These are phyloP conservation scores for Patella depressa DNA, from an alignment of 2,888 invertebrate genomes.

Conservation along the genomic window DNA sequence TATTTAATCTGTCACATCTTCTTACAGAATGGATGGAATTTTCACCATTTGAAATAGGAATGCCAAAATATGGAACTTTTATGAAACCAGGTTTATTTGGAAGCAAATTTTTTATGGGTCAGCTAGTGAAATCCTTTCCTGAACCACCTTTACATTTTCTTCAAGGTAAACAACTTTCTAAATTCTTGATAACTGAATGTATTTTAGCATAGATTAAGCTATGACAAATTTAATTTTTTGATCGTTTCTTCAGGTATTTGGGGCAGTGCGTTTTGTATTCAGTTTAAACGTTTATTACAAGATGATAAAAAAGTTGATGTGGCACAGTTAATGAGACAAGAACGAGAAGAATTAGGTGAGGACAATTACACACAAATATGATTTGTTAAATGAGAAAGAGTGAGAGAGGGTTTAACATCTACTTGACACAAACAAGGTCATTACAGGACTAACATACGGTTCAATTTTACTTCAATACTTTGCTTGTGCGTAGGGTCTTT, in stretches of 20 bases:
- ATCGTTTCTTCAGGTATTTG: conserved; percentile 66
- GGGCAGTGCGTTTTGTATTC: conserved; percentile 73
- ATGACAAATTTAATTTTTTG: no score
- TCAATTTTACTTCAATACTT: no score
- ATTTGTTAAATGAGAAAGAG: neutral
- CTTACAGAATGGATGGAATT: conserved; percentile 73
- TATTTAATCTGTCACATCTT: neutral
- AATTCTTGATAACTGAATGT: neutral
- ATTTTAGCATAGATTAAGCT: no score
- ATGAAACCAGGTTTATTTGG: conserved; percentile 71
- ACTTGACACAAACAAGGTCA: no score
- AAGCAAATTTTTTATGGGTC: conserved; percentile 70
- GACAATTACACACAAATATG: neutral
- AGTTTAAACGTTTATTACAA: conserved; percentile 70
- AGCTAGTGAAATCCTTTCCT: conserved; percentile 62
- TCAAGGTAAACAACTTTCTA: conserved; percentile 62
- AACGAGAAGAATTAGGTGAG: conserved; percentile 58
- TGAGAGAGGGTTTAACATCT: no score
- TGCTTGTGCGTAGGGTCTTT: no score
- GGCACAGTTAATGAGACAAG: conserved; percentile 48
- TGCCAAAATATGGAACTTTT: conserved; percentile 73
- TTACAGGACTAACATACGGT: no score
- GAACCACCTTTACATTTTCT: conserved; percentile 73
- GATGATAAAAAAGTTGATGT: conserved; percentile 56
- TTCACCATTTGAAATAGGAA: conserved; percentile 72